A percentile compares a stretch with the other conserved stretches of the same genome.
Conservation (phyloP, 2,797 vertebrate species). For the Muraenolepis orangiensis region DNA sequence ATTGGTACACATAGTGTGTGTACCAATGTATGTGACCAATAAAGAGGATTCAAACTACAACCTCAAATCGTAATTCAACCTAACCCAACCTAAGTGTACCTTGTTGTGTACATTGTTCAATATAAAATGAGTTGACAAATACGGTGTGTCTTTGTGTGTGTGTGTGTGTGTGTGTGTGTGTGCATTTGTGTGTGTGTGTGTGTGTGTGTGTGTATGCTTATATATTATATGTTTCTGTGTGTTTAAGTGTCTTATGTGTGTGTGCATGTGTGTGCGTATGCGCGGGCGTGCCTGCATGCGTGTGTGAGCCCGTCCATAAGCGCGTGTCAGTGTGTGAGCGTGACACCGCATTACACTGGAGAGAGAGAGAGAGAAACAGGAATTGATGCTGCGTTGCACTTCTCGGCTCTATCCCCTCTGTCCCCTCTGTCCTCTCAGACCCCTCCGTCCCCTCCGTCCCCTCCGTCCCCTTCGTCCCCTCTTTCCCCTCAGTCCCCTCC, state of each 20-base stretch:
- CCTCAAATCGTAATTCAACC: no score
- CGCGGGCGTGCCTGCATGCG: neutral
- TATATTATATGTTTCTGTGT: no score
- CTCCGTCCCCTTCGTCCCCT: no score
- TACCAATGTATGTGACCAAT: no score
- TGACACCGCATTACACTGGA: conserved; percentile 39
- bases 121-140: neutral
- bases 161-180: neutral
- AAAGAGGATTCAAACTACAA: no score
- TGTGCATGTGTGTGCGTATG: conserved; percentile 34
- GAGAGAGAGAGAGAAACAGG: conserved; percentile 64
- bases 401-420: conserved; percentile 51
- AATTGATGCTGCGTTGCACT: conserved; percentile 45
- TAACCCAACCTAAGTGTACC: no score
- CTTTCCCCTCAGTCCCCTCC: no score
- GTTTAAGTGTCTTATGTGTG: no score
- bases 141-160: neutral
- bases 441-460: no score
- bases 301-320: neutral
- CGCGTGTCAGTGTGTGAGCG: conserved; percentile 28
- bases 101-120: no score
- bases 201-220: conserved; percentile 10
- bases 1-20: no score
- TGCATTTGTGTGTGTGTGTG: neutral
- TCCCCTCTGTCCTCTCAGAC: no score